phyloP scores from a whole-genome alignment of 2,113 vertebrate species.

The Odobenus rosmarus region DNA sequence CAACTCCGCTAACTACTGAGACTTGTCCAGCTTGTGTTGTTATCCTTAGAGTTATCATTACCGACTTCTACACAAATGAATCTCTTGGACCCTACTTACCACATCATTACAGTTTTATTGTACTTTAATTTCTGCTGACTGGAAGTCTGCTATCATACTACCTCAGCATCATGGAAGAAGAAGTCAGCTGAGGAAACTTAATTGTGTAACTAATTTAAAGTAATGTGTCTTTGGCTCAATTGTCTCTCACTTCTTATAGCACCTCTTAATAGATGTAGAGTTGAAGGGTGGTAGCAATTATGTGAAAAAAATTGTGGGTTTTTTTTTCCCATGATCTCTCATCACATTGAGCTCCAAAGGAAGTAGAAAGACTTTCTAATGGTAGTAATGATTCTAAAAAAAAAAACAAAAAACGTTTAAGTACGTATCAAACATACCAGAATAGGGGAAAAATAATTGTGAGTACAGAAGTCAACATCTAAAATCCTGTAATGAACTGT shows the following conservation, averaged over 20 bases:
- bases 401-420: not conserved
- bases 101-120: not conserved
- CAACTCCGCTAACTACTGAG: not conserved
- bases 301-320: not conserved
- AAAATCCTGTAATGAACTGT: not conserved
- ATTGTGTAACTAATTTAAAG: not conserved
- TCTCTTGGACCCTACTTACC: not conserved
- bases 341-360: not conserved
- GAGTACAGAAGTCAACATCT: not conserved
- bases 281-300: not conserved
- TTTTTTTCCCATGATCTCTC: not conserved
- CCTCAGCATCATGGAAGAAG: not conserved
- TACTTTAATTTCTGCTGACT: not conserved
- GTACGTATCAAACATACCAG: not conserved
- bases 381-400: not conserved
- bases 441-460: not conserved
- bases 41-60: not conserved
- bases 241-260: not conserved
- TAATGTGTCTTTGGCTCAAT: not conserved
- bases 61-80: not conserved
- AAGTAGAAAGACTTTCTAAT: slow-evolving; percentile 15
- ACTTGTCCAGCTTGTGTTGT: not conserved
- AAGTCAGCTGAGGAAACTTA: not conserved
- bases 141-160: not conserved
- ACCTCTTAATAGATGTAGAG: not conserved